Percentiles rank a stretch among this genome's conserved stretches.
These are phyloP conservation scores for Melitaea cinxia DNA, from an alignment of 1,140 invertebrate genomes.

Conservation along the genomic window DNA sequence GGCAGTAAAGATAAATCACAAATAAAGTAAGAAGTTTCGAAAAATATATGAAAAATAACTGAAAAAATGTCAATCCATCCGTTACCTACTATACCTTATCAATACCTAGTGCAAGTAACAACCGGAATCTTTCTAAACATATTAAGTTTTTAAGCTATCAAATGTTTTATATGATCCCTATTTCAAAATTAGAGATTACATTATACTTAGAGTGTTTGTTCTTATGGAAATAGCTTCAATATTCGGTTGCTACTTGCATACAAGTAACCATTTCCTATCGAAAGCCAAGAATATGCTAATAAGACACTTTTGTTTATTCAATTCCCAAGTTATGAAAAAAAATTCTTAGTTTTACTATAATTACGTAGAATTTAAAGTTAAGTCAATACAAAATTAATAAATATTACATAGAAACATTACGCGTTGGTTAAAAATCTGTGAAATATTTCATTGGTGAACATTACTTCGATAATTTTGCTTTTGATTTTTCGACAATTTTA, in stretches of 20 bases:
- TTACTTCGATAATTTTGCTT: too few relatives aligned
- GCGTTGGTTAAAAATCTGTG: too few relatives aligned
- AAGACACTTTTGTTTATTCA: conserved; percentile 40
- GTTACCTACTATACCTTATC: conserved; percentile 9
- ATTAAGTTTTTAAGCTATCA: neutral
- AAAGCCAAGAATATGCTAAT: conserved; percentile 43
- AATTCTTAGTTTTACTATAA: too few relatives aligned
- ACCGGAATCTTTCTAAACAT: conserved; percentile 1
- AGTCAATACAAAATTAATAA: too few relatives aligned
- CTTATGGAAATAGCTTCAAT: neutral
- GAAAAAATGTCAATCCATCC: neutral
- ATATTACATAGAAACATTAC: too few relatives aligned
- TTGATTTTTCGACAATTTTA: too few relatives aligned
- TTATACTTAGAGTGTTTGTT: neutral
- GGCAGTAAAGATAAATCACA: conserved; percentile 9
- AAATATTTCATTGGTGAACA: too few relatives aligned
- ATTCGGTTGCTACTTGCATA: conserved; percentile 12
- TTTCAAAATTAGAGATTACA: neutral
- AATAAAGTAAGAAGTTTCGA: conserved; percentile 4
- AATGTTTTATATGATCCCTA: too few relatives aligned
- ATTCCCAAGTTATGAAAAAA: neutral
- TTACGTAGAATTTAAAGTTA: too few relatives aligned
- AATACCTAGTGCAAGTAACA: conserved; percentile 18
- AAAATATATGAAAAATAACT: neutral
- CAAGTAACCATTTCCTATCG: conserved; percentile 15